Conservation (phyloP, 2,113 vertebrate species). For the Pedionomus torquatus region DNA sequence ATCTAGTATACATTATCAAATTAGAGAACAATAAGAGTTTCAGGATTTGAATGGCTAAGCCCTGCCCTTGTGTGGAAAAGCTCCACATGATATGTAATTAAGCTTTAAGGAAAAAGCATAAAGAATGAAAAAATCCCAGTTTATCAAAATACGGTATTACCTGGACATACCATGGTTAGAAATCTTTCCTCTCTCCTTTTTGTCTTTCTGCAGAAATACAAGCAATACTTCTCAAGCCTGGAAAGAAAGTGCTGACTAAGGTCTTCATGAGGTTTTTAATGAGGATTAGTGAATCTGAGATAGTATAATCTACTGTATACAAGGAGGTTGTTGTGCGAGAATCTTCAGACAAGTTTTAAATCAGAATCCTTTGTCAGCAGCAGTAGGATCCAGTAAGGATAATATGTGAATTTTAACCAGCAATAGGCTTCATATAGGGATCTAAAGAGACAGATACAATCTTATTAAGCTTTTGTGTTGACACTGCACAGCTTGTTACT, state of each 20-base stretch:
- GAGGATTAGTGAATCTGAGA: slow-evolving; percentile 27
- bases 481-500: slow-evolving; percentile 47
- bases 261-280: background rate
- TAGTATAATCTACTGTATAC: background rate
- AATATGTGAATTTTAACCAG: slow-evolving; percentile 40
- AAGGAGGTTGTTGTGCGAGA: background rate
- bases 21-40: background rate
- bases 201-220: background rate
- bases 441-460: slow-evolving; percentile 34
- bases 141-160: background rate
- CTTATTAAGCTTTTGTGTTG: slow-evolving; percentile 54
- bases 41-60: background rate
- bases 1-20: background rate
- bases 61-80: background rate
- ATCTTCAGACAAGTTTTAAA: slow-evolving; percentile 28
- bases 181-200: background rate
- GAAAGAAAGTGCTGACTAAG: slow-evolving; percentile 5
- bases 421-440: slow-evolving; percentile 12
- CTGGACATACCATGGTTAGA: background rate
- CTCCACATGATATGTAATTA: background rate
- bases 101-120: background rate
- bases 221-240: background rate
- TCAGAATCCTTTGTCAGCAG: slow-evolving; percentile 42
- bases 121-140: background rate
- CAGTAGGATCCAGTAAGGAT: slow-evolving; percentile 30